phyloP scores from a whole-genome alignment of 2,113 vertebrate species.

The Oreochromis aureus region DNA sequence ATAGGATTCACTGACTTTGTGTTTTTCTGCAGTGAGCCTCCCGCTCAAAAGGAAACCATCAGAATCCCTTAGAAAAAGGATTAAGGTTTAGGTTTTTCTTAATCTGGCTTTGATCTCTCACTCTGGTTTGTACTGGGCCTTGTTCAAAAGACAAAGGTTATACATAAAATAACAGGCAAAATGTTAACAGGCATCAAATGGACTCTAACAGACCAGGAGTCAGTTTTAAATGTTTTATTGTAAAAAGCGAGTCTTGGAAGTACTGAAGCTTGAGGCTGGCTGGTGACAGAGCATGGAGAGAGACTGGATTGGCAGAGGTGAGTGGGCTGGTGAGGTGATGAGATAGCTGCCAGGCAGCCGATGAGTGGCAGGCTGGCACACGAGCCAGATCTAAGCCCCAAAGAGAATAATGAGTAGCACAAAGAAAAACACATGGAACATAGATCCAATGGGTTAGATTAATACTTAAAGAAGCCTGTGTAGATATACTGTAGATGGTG shows the following conservation, averaged over 20 bases:
- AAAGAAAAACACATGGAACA: neutral
- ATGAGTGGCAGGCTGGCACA: neutral
- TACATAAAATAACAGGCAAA: neutral
- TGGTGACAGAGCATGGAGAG: neutral
- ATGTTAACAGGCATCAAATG: neutral
- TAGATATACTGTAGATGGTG: neutral
- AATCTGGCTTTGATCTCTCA: neutral
- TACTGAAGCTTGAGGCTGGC: neutral
- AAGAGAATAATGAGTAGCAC: neutral
- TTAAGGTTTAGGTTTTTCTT: neutral
- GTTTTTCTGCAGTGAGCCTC: neutral
- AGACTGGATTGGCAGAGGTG: neutral
- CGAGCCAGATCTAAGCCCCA: neutral
- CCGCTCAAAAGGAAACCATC: neutral
- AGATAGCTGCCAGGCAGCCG: neutral
- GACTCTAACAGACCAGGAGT: neutral
- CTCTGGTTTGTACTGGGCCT: neutral
- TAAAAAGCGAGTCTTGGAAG: fast-evolving
- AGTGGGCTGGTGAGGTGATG: neutral
- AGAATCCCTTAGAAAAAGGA: fast-evolving
- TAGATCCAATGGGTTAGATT: neutral
- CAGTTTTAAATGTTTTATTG: neutral
- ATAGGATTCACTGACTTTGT: neutral
- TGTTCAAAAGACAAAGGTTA: neutral
- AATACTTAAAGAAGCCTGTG: neutral